These are phyloP conservation scores for Boleophthalmus pectinirostris DNA, from an alignment of 2,113 vertebrate species.

Conservation along the genomic window DNA sequence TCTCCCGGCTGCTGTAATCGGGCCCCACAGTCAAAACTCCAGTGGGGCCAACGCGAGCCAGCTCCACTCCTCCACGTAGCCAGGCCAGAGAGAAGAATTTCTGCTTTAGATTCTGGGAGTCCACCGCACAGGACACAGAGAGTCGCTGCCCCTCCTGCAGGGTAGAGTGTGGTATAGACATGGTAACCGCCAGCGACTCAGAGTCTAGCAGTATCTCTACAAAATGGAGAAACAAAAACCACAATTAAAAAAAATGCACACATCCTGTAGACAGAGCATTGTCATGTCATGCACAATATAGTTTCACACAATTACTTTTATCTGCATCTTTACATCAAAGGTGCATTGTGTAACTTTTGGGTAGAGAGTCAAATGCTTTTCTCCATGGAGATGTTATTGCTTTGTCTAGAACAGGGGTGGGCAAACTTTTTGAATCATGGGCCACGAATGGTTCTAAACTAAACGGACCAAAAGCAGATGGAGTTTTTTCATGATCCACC, in stretches of 20 bases:
- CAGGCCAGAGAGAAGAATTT: constrained; percentile 77
- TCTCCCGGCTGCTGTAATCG: constrained; percentile 58
- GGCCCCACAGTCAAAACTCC: constrained; percentile 69
- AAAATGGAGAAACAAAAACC: constrained; percentile 1
- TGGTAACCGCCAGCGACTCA: constrained; percentile 59
- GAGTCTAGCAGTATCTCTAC: constrained; percentile 47
- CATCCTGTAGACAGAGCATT: constrained; percentile 23
- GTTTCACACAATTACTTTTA: not conserved
- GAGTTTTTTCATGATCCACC: no score
- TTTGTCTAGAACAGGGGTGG: no score
- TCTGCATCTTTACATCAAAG: not conserved
- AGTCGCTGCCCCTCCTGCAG: constrained; percentile 76
- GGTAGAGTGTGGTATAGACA: constrained; percentile 25
- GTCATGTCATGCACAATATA: not conserved
- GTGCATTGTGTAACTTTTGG: no score
- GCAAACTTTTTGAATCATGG: no score
- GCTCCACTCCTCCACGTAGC: constrained; percentile 56
- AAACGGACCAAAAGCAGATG: no score
- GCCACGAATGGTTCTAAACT: no score
- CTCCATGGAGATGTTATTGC: no score
- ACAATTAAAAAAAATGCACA: constrained; percentile 5
- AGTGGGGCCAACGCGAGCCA: constrained; percentile 73
- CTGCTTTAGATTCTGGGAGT: constrained; percentile 39
- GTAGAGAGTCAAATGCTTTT: no score
- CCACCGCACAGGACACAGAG: constrained; percentile 71